Evolutionary conservation across 2,797 vertebrate genomes (phyloP), one percentile per base, ranked within the genome.

Genomic region (Parambassis ranga): DNA sequence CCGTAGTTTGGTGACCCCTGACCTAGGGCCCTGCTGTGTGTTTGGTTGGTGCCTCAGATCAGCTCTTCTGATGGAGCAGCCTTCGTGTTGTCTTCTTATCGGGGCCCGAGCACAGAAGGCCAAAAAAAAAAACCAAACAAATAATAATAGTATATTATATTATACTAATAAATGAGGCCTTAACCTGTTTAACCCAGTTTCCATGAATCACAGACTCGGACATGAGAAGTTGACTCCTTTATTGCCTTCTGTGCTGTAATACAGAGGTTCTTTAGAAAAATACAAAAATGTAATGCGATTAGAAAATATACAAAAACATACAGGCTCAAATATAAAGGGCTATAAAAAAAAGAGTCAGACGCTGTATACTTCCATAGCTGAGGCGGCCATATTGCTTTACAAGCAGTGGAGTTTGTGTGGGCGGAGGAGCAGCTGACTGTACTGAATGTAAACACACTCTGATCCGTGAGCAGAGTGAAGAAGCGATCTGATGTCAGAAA

Each of bases 271-370:
- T 61, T 65, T 52, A 53, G 59, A 69, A 71, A 79, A 79, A 75
- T 90, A 89, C 75, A 87, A 88, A 86, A 86, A 73, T 52, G 42
- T 72, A 70, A 46, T 62, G 31, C 27, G 70, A 56, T 79, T 63
- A 83, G 39, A 82, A 90, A 89, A 88, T 83, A 86, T 89, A 88
- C 79, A 85, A 82, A 87, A 88, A 53, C 56, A 64, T 73, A 87
- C 70, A 87, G 44, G 30, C 27, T 77, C 74, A 87, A 72, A 87
- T 76, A 89, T 65, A 60, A 83, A 77, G 37, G 57, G 37, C 43
- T 64, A 74, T 77, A 72, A 19, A 61, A 74, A 38, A 49, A 52
- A 24, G 22, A 55, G 18, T 27, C 18, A 48, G 32, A 49, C 26
- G 27, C 33, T 38, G 42, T 20, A 18, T 14, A 5, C 10, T 23